Evolutionary conservation across 2,113 vertebrate genomes (phyloP), one percentile per base, ranked within the genome.

Genomic region (Brachionichthys hirsutus): DNA sequence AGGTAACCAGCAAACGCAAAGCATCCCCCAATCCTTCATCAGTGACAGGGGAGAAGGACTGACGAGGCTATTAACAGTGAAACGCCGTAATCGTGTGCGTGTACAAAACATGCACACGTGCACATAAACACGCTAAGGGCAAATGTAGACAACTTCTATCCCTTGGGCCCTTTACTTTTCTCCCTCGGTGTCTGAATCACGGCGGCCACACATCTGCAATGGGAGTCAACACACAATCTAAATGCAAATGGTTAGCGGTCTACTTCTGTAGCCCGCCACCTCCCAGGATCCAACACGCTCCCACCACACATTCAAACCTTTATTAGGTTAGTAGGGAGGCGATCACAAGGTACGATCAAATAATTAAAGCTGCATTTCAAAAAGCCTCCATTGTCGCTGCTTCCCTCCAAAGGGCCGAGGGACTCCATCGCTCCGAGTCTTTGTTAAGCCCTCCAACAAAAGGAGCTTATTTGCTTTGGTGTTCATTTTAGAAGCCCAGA

Each of bases 201-300:
- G 46, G 19, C 46, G 19, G 49, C 56, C 58, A 34, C 34, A 54
- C 42, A 49, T 78, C 62, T 53, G 38, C 45, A 65, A 58, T 67
- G 57, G 59, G 24, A 68, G 71, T 79, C 74, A 78, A 62, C 70
- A 74, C 52, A 83, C 76, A 83, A 86, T 87, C 72, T 85, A 89
- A 87, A 89, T 87, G 85, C 85, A 86, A 86, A 86, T 89, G 67
- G 76, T 81, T 79, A 66, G 78, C 78, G 53, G 58, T 58, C 53
- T 53, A n/a, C 70, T 30, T 54, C 50, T 63, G 58, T 55, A 63
- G 77, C 69, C 65, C 48, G 36, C 54, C 46, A 63, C 57, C 73
- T 71, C 57, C 12, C 19, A 58, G 75, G 69, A 76, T 60, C 61
- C 48, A 12, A n/a, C 35, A 2, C 46, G 36, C 16, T 30, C 62